Percentiles rank a stretch among this genome's conserved stretches.
phyloP scores from a whole-genome alignment of 2,888 invertebrate species.

The Acheta domesticus region DNA sequence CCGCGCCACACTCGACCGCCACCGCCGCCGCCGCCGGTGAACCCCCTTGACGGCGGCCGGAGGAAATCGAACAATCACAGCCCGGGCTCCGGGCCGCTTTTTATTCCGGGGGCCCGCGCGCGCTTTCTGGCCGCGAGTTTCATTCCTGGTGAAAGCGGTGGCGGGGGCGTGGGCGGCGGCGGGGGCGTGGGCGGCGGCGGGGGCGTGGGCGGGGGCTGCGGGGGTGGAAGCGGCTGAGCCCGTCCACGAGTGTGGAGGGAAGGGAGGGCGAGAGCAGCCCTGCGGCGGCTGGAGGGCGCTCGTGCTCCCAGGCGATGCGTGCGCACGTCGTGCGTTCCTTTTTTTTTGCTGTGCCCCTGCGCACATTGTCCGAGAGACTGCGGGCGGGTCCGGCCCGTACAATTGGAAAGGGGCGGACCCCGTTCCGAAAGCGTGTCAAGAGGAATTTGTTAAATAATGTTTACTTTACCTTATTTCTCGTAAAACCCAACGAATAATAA shows the following conservation, averaged over 20 bases:
- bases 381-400: too few relatives aligned
- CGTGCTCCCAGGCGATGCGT: too few relatives aligned
- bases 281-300: too few relatives aligned
- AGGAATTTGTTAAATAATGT: too few relatives aligned
- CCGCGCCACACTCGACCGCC: neutral
- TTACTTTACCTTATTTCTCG: too few relatives aligned
- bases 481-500: too few relatives aligned
- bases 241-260: neutral
- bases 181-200: neutral
- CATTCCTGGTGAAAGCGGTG: neutral
- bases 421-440: too few relatives aligned
- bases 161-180: neutral
- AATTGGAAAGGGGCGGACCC: too few relatives aligned
- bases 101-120: neutral
- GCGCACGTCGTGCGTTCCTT: too few relatives aligned
- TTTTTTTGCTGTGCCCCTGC: too few relatives aligned
- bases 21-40: neutral
- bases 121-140: neutral
- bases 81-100: neutral
- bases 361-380: too few relatives aligned
- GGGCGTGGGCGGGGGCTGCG: neutral
- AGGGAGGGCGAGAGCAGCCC: neutral
- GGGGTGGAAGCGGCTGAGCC: neutral
- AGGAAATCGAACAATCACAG: slow-evolving; percentile 18
- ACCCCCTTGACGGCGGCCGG: neutral